phyloP scores from a whole-genome alignment of 1,140 invertebrate genomes.

The Geopemphigus sp. region DNA sequence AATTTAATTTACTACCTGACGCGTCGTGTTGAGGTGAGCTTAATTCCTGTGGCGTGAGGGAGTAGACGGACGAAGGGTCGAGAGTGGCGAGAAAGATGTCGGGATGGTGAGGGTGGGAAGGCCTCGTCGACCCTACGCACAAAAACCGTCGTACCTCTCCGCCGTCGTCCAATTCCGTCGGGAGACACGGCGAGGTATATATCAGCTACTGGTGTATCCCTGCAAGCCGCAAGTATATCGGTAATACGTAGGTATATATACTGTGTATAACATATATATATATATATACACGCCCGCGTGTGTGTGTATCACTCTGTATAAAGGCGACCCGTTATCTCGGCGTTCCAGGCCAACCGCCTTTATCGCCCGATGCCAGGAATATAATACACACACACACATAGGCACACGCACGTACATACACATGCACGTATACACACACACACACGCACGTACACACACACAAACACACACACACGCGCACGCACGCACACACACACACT shows the following conservation, averaged over 20 bases:
- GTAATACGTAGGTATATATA: neutral
- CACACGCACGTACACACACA: neutral
- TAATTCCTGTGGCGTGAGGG: constrained; percentile 19
- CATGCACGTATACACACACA: neutral
- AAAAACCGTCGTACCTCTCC: too few relatives aligned
- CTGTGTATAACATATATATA: neutral
- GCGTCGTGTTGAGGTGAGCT: constrained; percentile 43
- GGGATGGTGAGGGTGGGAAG: too few relatives aligned
- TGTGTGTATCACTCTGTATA: neutral
- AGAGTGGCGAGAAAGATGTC: too few relatives aligned
- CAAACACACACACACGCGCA: neutral
- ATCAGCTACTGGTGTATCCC: too few relatives aligned
- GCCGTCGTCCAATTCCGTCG: too few relatives aligned
- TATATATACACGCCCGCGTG: neutral
- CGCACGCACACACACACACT: neutral
- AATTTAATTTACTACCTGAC: constrained; percentile 49
- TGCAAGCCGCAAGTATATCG: constrained; percentile 5
- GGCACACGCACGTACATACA: neutral
- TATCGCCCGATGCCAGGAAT: constrained; percentile 42
- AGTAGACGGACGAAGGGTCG: too few relatives aligned
- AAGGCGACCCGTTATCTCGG: constrained; percentile 47
- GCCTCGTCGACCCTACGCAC: too few relatives aligned
- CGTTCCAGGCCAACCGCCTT: constrained; percentile 49
- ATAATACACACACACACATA: neutral
- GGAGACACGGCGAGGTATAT: too few relatives aligned